Conservation (phyloP, 2,113 vertebrate species). For the Mohoua ochrocephala region DNA sequence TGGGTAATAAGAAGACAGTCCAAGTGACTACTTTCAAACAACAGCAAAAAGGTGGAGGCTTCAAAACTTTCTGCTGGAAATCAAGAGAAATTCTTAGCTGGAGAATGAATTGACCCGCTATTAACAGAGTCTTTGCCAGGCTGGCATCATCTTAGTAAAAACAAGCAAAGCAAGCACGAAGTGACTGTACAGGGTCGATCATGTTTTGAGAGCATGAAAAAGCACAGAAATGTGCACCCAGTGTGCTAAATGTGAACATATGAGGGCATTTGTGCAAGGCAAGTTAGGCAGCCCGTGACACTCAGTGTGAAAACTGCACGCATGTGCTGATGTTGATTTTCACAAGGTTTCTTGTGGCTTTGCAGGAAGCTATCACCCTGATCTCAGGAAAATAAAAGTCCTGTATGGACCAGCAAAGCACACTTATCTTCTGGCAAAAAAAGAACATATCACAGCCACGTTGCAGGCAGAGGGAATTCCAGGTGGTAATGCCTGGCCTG, state of each 20-base stretch:
- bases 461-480: background rate
- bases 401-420: background rate
- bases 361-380: background rate
- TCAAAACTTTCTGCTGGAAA: constrained; percentile 24
- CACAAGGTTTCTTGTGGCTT: background rate
- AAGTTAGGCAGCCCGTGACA: background rate
- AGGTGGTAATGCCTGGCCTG: background rate
- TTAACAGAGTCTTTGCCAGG: background rate
- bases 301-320: rapidly evolving
- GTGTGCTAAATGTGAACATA: background rate
- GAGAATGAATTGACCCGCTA: background rate
- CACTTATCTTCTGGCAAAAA: background rate
- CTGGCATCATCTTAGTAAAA: rapidly evolving
- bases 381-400: background rate
- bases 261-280: background rate
- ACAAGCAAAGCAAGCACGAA: background rate
- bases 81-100: background rate
- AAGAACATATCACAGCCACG: background rate
- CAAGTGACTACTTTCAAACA: constrained; percentile 43
- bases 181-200: background rate
- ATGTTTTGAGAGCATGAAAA: background rate
- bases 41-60: constrained; percentile 7
- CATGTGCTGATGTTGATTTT: rapidly evolving
- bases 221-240: background rate
- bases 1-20: constrained; percentile 53